A percentile compares a stretch with the other conserved stretches of the same genome.
These are phyloP conservation scores for Rhopalosiphum maidis DNA, from an alignment of 1,140 invertebrate genomes.

Conservation along the genomic window DNA sequence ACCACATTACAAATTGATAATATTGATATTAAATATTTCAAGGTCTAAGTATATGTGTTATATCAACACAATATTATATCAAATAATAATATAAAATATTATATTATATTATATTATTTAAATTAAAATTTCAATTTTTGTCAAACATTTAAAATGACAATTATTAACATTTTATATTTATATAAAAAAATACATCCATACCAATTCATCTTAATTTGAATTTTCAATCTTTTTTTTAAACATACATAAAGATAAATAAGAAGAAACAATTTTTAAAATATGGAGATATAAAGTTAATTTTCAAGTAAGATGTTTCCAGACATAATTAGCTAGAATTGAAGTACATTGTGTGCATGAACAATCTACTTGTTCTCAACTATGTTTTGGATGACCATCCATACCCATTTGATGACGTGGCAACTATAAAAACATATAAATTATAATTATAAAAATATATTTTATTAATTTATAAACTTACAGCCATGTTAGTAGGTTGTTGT, in stretches of 20 bases:
- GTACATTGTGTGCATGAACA: conserved; percentile 6
- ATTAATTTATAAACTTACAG: neutral
- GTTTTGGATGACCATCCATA: conserved; percentile 45
- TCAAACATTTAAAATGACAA: neutral
- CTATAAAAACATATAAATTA: neutral
- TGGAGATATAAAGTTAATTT: neutral
- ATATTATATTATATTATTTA: no score
- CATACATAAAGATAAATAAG: neutral
- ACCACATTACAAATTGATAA: neutral
- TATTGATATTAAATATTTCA: neutral
- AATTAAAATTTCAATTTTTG: neutral
- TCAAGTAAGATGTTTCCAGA: conserved; percentile 44
- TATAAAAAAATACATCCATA: neutral
- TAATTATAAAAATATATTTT: neutral
- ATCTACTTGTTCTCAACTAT: conserved; percentile 41
- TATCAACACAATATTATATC: neutral
- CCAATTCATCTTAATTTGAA: neutral
- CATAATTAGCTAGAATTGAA: conserved; percentile 33
- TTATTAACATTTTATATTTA: neutral
- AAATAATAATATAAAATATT: no score
- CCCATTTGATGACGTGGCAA: conserved; percentile 40
- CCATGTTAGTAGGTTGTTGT: conserved; percentile 20
- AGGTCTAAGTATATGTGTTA: neutral
- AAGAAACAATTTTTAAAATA: neutral
- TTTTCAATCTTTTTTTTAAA: neutral